A percentile compares a stretch with the other conserved stretches of the same genome.
phyloP scores from a whole-genome alignment of 2,113 vertebrate genomes.

The Budorcas taxicolor region DNA sequence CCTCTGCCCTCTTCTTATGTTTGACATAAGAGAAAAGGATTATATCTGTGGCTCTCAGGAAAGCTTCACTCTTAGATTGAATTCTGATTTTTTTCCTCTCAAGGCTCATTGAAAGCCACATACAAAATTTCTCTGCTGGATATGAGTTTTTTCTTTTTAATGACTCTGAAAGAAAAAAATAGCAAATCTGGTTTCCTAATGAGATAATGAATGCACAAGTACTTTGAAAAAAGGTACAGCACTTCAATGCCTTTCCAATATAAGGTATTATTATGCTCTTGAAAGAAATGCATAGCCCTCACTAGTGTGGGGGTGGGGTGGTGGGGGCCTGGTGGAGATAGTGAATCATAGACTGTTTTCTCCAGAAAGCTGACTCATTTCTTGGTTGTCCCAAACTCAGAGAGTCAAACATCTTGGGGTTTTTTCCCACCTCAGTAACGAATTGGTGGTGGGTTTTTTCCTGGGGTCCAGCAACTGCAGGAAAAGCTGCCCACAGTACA shows the following conservation, averaged over 20 bases:
- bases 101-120: slow-evolving; percentile 46
- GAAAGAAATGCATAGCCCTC: slow-evolving; percentile 22
- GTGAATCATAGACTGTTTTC: slow-evolving; percentile 16
- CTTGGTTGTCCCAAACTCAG: background rate
- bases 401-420: background rate
- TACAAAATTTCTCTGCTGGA: slow-evolving; percentile 31
- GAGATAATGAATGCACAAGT: slow-evolving; percentile 63
- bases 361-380: slow-evolving; percentile 59
- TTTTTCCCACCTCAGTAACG: slow-evolving; percentile 27
- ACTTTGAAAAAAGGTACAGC: slow-evolving; percentile 33
- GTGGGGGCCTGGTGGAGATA: background rate
- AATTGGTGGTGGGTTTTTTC: background rate
- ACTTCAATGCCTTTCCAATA: slow-evolving; percentile 21
- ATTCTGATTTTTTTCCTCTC: slow-evolving; percentile 53
- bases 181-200: slow-evolving; percentile 59
- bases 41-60: slow-evolving; percentile 22
- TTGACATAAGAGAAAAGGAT: slow-evolving; percentile 2
- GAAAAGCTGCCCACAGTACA: background rate
- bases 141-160: background rate
- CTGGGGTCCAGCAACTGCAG: background rate
- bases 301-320: background rate
- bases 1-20: slow-evolving; percentile 37
- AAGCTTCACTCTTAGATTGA: slow-evolving; percentile 41
- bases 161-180: slow-evolving; percentile 28
- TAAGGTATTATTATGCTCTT: slow-evolving; percentile 44